Base-by-base conservation (phyloP, 1,140 invertebrate species). In the Habropoda laboriosa region DNA sequence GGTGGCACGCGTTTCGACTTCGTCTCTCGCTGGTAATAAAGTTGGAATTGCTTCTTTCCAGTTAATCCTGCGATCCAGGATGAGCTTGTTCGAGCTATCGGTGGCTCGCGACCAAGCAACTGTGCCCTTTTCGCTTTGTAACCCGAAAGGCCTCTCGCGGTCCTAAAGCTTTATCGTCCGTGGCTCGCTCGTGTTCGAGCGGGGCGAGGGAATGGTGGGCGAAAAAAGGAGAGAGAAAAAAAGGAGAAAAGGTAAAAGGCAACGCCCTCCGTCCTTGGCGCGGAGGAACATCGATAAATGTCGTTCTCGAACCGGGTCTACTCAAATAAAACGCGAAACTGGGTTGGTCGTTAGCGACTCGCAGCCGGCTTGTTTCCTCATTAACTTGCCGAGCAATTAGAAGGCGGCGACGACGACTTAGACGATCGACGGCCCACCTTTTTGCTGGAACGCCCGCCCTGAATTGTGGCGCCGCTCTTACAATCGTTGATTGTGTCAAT, bases 301-400 rank as follows among this genome's bases (percentile, higher is more conserved):
- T 86, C 80, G 70, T 51, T 82, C 83, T 78, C 82, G 51, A 72
- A 77, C 53, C n/a, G 55, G 30, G 24, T 60, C 60, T 21, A 53
- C 30, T 86, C 76, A 74, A 82, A 82, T 82, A 86, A 86, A 82
- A 80, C 53, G 73, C 72, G 76, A 86, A 86, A 86, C 67, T 86
- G 57, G 76, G 72, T 86, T 83, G 78, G 60, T 58, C 30, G 64
- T 80, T 73, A 47, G 42, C 53, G 53, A 49, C 45, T 72, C 66
- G 45, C 53, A 66, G 51, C 51, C 12, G 40, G 51, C 61, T 53
- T 47, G 57, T 83, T 38, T 84, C 55, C 63, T 66, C 71, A 58
- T 83, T 67, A 74, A 49, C 18, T 57, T 47, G 68, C 24, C 38
- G 35, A 35, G 32, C 53, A 70, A 78, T 81, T 77, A 74, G 64